A percentile compares a stretch with the other conserved stretches of the same genome.
These are phyloP conservation scores for Macquaria australasica DNA, from an alignment of 2,113 vertebrate genomes.

Conservation along the genomic window DNA sequence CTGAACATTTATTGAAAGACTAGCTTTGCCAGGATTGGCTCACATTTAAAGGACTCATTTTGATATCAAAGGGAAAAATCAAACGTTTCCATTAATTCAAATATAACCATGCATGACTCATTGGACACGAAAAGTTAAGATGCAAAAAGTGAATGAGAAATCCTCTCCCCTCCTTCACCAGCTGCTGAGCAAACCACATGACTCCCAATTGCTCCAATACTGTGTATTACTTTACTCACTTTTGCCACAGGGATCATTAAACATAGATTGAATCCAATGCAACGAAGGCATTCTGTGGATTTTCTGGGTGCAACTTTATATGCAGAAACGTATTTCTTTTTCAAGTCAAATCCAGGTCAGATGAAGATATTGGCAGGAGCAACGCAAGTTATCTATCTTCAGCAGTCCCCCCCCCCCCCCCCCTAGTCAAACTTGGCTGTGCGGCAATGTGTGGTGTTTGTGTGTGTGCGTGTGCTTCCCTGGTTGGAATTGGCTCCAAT, in stretches of 20 bases:
- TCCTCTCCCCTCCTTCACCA: background rate
- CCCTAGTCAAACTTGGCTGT: constrained; percentile 56
- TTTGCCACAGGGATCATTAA: constrained; percentile 16
- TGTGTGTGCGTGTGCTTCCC: constrained; percentile 12
- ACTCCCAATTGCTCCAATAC: background rate
- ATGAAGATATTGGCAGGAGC: constrained; percentile 44
- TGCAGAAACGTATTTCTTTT: constrained; percentile 7
- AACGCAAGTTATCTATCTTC: constrained; percentile 41
- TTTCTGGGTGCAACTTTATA: background rate
- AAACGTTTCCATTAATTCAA: constrained; percentile 5
- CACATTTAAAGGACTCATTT: constrained; percentile 1
- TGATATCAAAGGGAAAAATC: background rate
- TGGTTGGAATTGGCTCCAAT: constrained; percentile 66
- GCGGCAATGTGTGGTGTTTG: constrained; percentile 5
- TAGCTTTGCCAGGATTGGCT: constrained; percentile 16
- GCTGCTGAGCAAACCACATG: constrained; percentile 12
- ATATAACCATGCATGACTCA: background rate
- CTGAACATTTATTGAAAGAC: constrained; percentile 19
- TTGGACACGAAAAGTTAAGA: background rate
- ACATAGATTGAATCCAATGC: constrained; percentile 12
- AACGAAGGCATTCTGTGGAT: background rate
- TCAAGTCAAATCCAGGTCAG: constrained; percentile 51
- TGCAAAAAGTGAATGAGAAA: background rate
- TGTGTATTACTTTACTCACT: constrained; percentile 8
- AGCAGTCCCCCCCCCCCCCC: constrained; percentile 9